phyloP scores from a whole-genome alignment of 2,113 vertebrate species.

The Pheucticus melanocephalus region DNA sequence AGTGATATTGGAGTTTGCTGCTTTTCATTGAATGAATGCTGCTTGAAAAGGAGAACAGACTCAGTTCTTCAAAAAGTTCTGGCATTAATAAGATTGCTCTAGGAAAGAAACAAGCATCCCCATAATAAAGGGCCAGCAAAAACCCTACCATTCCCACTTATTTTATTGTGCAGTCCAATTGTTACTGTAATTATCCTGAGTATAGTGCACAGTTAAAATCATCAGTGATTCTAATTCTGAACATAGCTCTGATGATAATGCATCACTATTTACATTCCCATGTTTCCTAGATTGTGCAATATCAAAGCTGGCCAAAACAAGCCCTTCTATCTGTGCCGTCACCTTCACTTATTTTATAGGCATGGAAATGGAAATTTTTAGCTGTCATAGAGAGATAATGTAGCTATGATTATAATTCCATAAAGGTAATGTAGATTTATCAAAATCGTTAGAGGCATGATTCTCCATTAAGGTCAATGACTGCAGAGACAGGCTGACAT shows the following conservation, averaged over 20 bases:
- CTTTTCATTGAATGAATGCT: background rate
- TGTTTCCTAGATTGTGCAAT: slow-evolving; percentile 21
- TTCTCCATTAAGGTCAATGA: slow-evolving; percentile 49
- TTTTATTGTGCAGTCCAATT: background rate
- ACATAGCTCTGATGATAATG: slow-evolving; percentile 11
- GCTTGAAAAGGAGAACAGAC: background rate
- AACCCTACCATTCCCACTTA: background rate
- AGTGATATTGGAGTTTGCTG: background rate
- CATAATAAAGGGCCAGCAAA: background rate
- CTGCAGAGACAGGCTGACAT: slow-evolving; percentile 31
- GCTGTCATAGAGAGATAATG: slow-evolving; percentile 44
- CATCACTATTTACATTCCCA: slow-evolving; percentile 45
- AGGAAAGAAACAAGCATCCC: background rate
- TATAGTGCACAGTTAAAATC: background rate
- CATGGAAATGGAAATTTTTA: slow-evolving; percentile 62
- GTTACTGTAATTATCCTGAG: background rate
- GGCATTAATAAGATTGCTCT: background rate
- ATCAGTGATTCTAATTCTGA: slow-evolving; percentile 44
- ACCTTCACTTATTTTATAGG: slow-evolving; percentile 37
- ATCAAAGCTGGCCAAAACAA: slow-evolving; percentile 58
- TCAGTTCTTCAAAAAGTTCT: background rate
- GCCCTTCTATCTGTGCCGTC: slow-evolving; percentile 11
- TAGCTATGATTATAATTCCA: slow-evolving; percentile 64
- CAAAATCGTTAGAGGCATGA: slow-evolving; percentile 66
- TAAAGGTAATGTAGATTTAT: slow-evolving; percentile 67